phyloP scores from a whole-genome alignment of 2,113 vertebrate genomes.

The Clarias batrachus region DNA sequence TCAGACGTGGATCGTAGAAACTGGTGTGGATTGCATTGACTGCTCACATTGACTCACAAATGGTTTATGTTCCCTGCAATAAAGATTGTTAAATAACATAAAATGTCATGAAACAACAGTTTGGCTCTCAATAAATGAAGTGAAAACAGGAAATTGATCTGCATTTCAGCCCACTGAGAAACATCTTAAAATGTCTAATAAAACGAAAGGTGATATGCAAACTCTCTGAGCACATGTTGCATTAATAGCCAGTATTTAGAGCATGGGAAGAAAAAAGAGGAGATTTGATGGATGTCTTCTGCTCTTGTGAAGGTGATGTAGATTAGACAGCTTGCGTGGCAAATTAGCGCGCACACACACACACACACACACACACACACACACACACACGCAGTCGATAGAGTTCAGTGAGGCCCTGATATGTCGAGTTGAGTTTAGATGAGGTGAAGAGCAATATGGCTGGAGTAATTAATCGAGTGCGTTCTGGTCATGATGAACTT shows the following conservation, averaged over 20 bases:
- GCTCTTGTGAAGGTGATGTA: conserved; percentile 59
- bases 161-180: background rate
- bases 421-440: conserved; percentile 56
- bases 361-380: no score
- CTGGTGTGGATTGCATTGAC: no score
- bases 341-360: conserved; percentile 48
- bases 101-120: background rate
- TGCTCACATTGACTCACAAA: no score
- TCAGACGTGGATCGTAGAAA: no score
- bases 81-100: no score
- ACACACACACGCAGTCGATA: conserved; percentile 44
- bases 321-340: conserved; percentile 59
- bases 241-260: background rate
- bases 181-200: background rate
- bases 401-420: conserved; percentile 59
- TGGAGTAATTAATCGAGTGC: conserved; percentile 54
- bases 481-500: background rate
- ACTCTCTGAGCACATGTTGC: background rate
- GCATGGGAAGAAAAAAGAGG: background rate
- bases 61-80: no score
- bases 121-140: background rate
- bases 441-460: conserved; percentile 48
- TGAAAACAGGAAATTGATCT: background rate
- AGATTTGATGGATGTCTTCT: conserved; percentile 48
- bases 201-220: background rate